These are phyloP conservation scores for Lytechinus pictus DNA, from an alignment of 35 echinoderm and acorn worm genomes.

Conservation along the genomic window DNA sequence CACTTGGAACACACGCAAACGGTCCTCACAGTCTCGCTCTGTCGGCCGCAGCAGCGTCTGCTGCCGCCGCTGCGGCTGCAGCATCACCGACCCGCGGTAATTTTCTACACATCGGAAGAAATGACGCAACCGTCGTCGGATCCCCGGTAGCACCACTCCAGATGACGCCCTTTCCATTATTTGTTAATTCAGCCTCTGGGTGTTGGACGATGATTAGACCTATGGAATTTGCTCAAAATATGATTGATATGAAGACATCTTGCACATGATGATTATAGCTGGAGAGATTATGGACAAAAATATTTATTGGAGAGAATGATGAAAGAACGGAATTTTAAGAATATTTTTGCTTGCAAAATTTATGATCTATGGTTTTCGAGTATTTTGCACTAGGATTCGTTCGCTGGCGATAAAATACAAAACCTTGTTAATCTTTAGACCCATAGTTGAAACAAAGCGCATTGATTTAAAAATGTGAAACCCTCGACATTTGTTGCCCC, in stretches of 20 bases:
- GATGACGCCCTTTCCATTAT: conserved; percentile 35
- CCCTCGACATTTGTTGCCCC: too few species aligned
- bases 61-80: not conserved
- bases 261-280: conserved; percentile 34
- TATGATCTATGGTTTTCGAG: not conserved
- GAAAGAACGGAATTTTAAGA: not conserved
- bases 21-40: conserved; percentile 17
- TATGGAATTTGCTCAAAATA: conserved; percentile 4
- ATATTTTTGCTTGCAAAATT: not conserved
- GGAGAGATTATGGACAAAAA: not conserved
- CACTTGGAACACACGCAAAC: not conserved
- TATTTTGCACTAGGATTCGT: not conserved
- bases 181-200: conserved; percentile 27
- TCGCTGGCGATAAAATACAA: not conserved
- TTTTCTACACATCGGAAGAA: not conserved
- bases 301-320: not conserved
- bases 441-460: too few species aligned
- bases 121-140: not conserved
- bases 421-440: too few species aligned
- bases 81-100: not conserved
- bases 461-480: too few species aligned
- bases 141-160: not conserved
- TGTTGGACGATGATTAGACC: conserved; percentile 40
- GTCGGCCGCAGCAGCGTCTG: not conserved
- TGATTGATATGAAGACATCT: not conserved